Evolutionary conservation across 2,797 vertebrate genomes (phyloP).

Genomic region (Scomberomorus guttatus): DNA sequence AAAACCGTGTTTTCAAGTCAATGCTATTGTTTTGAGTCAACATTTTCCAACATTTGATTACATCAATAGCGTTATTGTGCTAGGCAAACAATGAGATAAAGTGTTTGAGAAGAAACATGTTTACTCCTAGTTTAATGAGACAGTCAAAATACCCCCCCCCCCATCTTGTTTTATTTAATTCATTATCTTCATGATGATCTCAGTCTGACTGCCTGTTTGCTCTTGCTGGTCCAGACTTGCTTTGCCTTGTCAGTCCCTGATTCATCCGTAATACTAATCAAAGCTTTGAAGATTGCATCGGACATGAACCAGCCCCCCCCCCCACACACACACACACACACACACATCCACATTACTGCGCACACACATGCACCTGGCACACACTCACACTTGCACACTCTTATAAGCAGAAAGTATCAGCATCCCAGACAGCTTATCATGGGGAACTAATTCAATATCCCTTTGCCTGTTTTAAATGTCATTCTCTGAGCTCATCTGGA

Average conservation of each 20-base stretch:
- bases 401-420: conserved; percentile 66
- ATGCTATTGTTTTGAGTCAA: conserved; percentile 15
- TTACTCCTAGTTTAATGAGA: conserved; percentile 27
- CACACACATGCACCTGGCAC: conserved; percentile 12
- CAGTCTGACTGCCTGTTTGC: conserved; percentile 16
- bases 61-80: conserved; percentile 15
- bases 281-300: conserved; percentile 66
- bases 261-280: conserved; percentile 70
- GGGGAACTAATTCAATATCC: conserved; percentile 88
- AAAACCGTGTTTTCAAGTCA: conserved; percentile 9
- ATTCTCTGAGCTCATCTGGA: conserved; percentile 86
- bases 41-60: conserved; percentile 35
- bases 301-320: conserved; percentile 16
- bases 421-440: conserved; percentile 80
- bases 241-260: conserved; percentile 30
- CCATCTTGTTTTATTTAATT: conserved; percentile 43
- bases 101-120: conserved; percentile 9
- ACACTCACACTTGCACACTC: conserved; percentile 24
- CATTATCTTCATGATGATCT: conserved; percentile 25
- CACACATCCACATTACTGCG: conserved; percentile 25
- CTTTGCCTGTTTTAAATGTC: conserved; percentile 88
- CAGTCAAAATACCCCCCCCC: conserved; percentile 2
- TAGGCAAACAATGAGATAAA: conserved; percentile 15
- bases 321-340: conserved; percentile 1
- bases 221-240: conserved; percentile 40